Conservation (phyloP, 2,797 vertebrate species). For the Phataginus tricuspis region DNA sequence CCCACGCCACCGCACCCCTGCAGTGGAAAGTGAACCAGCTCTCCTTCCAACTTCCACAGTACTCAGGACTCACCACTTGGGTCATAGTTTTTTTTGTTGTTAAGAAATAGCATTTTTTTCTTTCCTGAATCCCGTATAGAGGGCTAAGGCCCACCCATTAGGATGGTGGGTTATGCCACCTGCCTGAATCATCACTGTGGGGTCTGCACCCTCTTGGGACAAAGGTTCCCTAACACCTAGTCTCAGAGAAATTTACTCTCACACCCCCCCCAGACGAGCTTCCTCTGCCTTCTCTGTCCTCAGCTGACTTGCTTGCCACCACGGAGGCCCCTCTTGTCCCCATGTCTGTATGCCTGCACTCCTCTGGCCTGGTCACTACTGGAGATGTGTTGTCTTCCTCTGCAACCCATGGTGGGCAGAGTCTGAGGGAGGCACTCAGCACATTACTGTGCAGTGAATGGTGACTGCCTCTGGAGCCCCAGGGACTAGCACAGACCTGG, state of each 20-base stretch:
- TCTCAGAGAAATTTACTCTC: background rate
- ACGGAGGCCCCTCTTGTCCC: background rate
- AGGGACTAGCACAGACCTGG: background rate
- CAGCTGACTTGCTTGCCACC: background rate
- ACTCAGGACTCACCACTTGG: background rate
- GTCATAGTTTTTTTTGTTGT: background rate
- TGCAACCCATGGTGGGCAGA: background rate
- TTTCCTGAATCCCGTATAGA: slow-evolving; percentile 1
- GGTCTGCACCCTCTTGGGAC: background rate
- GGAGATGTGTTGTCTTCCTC: background rate
- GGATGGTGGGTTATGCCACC: background rate
- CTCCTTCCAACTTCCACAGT: background rate
- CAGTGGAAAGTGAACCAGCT: background rate
- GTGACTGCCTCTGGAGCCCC: too few relatives aligned
- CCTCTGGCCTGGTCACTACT: background rate
- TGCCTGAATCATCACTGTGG: background rate
- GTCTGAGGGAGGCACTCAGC: background rate
- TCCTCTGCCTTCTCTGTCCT: background rate
- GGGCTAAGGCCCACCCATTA: background rate
- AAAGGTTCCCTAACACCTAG: background rate
- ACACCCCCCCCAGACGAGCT: fast-evolving
- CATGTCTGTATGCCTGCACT: background rate
- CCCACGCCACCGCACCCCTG: too few relatives aligned
- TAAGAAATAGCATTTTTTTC: background rate
- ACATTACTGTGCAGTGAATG: background rate